Evolutionary conservation across 2,113 vertebrate genomes (phyloP).

Genomic region (Ptyas mucosa): DNA sequence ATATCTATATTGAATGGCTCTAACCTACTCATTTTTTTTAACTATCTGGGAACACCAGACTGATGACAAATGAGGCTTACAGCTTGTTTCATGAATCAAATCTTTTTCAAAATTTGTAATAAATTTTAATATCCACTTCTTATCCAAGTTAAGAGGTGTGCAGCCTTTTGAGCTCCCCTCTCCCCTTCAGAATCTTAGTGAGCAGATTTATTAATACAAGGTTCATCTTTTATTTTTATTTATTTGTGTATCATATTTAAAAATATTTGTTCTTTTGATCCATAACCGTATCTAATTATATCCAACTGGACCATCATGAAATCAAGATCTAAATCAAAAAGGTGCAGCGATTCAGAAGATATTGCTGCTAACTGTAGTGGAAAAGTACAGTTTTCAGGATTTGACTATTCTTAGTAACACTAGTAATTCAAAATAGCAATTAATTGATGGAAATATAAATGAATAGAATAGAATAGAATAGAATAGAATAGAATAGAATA

Average conservation of each 20-base stretch:
- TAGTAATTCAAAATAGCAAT: background rate
- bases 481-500: too few relatives aligned
- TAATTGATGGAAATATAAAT: background rate
- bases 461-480: too few relatives aligned
- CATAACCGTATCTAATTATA: background rate
- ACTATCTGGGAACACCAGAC: conserved; percentile 42
- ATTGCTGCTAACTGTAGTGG: background rate
- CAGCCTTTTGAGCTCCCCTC: background rate
- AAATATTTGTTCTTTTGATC: background rate
- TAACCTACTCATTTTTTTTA: conserved; percentile 60
- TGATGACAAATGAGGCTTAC: conserved; percentile 58
- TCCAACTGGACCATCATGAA: background rate
- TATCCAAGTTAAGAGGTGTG: conserved; percentile 28
- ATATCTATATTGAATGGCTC: conserved; percentile 71
- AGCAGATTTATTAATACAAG: background rate
- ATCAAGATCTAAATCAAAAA: background rate
- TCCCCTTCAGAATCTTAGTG: conserved; percentile 13
- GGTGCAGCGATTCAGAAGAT: background rate
- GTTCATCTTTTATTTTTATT: background rate
- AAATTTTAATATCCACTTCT: conserved; percentile 29
- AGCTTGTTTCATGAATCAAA: conserved; percentile 52
- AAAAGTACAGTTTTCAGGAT: background rate
- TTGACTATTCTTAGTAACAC: background rate
- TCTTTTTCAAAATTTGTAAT: conserved; percentile 42
- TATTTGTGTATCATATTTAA: background rate